Percentiles rank a stretch among this genome's conserved stretches.
Conservation (phyloP, 2,113 vertebrate genomes). For the Bubo blakistoni region DNA sequence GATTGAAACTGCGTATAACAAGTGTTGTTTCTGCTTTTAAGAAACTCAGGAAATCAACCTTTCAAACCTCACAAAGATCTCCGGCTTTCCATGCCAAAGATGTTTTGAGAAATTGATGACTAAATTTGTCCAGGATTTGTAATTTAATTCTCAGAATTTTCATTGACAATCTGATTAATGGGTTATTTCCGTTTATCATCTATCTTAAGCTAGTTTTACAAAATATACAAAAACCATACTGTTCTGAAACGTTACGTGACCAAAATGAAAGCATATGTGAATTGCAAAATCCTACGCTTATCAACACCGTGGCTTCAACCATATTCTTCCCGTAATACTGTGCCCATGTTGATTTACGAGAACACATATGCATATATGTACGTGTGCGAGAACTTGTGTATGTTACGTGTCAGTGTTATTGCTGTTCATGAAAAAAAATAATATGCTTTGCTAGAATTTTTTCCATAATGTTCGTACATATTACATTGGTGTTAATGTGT, state of each 20-base stretch:
- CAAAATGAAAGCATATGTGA: conserved; percentile 30
- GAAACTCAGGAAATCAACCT: background rate
- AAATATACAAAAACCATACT: background rate
- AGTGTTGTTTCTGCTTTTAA: conserved; percentile 40
- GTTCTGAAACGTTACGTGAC: conserved; percentile 23
- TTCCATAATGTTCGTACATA: background rate
- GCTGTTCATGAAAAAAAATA: background rate
- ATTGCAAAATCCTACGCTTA: conserved; percentile 34
- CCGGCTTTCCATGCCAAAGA: conserved; percentile 6
- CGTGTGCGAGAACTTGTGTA: background rate
- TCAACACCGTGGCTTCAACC: background rate
- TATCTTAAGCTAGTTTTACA: conserved; percentile 14
- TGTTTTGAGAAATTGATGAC: conserved; percentile 65
- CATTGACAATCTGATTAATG: conserved; percentile 67
- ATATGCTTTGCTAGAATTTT: background rate
- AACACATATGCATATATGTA: conserved; percentile 4
- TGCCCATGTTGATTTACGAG: conserved; percentile 31
- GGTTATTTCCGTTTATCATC: conserved; percentile 40
- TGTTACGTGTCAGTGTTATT: background rate
- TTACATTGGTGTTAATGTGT: conserved; percentile 19
- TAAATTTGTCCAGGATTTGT: conserved; percentile 54
- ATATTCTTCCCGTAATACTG: conserved; percentile 53
- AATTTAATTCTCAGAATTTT: conserved; percentile 74
- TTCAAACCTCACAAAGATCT: conserved; percentile 8
- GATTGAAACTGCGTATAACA: background rate